A percentile compares a stretch with the other conserved stretches of the same genome.
Conservation (phyloP, 2,888 invertebrate species). For the Gymnosoma rotundatum region DNA sequence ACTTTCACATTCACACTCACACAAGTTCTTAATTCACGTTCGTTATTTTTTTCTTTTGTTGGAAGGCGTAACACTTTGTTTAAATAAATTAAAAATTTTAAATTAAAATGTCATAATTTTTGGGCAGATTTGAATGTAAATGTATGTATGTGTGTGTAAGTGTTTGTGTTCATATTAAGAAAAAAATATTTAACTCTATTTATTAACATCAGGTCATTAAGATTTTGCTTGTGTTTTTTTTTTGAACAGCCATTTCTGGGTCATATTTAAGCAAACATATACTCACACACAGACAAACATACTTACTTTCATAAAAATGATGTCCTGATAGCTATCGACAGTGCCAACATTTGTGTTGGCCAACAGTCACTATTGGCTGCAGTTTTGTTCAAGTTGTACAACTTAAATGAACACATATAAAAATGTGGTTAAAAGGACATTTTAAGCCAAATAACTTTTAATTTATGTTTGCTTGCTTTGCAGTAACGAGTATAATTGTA, state of each 20-base stretch:
- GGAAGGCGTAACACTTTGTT: conserved; percentile 57
- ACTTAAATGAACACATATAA: conserved; percentile 50
- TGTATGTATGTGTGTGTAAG: background rate
- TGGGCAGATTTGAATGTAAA: conserved; percentile 41
- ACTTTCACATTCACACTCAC: conserved; percentile 12
- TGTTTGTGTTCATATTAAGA: background rate
- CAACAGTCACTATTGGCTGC: conserved; percentile 46
- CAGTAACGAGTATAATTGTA: conserved; percentile 29
- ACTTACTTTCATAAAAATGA: background rate
- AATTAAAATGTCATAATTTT: conserved; percentile 71
- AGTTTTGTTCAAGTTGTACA: conserved; percentile 21
- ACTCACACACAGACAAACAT: conserved; percentile 1
- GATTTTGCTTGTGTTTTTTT: conserved; percentile 48
- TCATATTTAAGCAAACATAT: conserved; percentile 47
- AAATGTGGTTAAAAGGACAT: conserved; percentile 63
- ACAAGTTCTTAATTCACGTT: conserved; percentile 20
- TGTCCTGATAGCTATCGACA: conserved; percentile 50
- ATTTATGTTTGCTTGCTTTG: conserved; percentile 68
- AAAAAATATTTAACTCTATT: conserved; percentile 50
- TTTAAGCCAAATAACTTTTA: conserved; percentile 71
- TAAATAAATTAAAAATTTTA: conserved; percentile 65
- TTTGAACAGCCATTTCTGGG: conserved; percentile 39
- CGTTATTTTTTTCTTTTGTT: conserved; percentile 12
- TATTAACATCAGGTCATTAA: conserved; percentile 69
- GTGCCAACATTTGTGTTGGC: conserved; percentile 58